Percentiles rank a stretch among this genome's conserved stretches.
These are phyloP conservation scores for Zelleria hepariella DNA, from an alignment of 2,888 invertebrate species.

Conservation along the genomic window DNA sequence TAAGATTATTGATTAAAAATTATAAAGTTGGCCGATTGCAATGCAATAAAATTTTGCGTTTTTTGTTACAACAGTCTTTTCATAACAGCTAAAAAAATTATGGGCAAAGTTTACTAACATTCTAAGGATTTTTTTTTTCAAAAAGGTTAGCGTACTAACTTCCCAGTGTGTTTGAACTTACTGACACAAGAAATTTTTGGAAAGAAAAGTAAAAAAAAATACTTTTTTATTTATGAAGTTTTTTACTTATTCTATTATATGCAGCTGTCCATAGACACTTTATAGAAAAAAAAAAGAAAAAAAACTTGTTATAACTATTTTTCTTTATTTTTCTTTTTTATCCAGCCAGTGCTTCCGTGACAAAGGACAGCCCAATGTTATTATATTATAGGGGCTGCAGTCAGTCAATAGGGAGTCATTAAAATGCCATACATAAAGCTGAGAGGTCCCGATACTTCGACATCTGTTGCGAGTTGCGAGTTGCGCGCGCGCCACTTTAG, in stretches of 20 bases:
- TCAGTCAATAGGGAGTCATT: conserved; percentile 43
- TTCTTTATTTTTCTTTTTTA: no score
- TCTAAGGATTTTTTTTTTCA: no score
- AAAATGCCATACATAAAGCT: conserved; percentile 61
- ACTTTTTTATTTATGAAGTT: no score
- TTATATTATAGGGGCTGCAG: conserved; percentile 26
- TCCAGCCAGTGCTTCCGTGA: conserved; percentile 14
- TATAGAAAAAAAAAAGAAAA: no score
- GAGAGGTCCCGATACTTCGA: conserved; percentile 34
- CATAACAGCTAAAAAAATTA: neutral
- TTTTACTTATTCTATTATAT: no score
- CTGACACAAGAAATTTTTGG: no score
- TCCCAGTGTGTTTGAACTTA: no score
- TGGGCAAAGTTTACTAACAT: no score
- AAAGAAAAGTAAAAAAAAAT: no score
- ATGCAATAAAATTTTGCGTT: neutral
- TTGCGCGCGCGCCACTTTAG: conserved; percentile 4
- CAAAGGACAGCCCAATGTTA: conserved; percentile 11
- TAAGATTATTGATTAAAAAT: neutral
- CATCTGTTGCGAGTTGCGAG: no score
- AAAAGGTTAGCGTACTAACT: no score
- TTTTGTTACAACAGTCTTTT: neutral
- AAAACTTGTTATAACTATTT: no score
- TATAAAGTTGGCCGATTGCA: neutral
- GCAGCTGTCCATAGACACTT: neutral